Conservation (phyloP, 1,140 invertebrate species). For the Pissodes strobi region DNA sequence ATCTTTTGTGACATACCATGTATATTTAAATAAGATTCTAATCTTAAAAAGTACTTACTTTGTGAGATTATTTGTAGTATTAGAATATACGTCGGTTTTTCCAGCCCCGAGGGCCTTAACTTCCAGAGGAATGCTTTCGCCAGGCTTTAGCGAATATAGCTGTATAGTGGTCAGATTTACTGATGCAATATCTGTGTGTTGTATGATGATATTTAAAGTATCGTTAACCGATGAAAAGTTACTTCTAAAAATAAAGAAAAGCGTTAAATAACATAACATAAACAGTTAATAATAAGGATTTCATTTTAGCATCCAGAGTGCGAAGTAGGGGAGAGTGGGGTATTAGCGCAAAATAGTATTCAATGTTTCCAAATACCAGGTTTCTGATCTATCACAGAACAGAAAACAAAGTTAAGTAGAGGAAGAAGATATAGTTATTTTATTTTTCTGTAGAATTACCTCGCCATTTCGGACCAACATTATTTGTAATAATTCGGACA, state of each 20-base stretch:
- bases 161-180: not conserved
- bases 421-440: no score
- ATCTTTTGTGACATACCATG: no score
- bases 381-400: no score
- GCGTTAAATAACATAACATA: not conserved
- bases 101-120: constrained; percentile 12
- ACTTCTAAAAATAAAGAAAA: constrained; percentile 7
- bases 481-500: no score
- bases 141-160: not conserved
- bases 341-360: no score
- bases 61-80: constrained; percentile 14
- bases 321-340: no score
- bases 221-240: constrained; percentile 8
- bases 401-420: no score
- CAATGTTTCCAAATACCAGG: no score
- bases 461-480: no score
- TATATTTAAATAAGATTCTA: no score
- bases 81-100: constrained; percentile 30
- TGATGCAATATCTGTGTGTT: constrained; percentile 25
- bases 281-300: not conserved
- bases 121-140: not conserved
- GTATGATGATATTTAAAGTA: constrained; percentile 16
- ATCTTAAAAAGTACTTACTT: constrained; percentile 32
- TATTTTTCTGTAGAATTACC: no score
- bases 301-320: no score